Base-by-base conservation (phyloP, 2,113 vertebrate genomes). In the Lethenteron camtschaticum region DNA sequence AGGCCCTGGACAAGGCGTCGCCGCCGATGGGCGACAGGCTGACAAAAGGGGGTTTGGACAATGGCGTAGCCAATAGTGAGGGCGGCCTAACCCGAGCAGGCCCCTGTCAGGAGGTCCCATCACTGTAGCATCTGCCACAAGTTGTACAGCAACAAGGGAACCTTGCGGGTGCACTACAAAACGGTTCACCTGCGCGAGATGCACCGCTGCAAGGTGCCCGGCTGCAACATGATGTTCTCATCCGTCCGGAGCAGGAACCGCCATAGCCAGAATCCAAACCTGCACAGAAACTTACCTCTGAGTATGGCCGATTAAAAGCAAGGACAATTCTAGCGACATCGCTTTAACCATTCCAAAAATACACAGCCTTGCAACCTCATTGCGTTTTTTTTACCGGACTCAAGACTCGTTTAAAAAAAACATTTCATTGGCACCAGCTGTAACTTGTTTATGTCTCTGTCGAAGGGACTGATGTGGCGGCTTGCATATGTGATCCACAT, bases 141-240 rank as follows among this genome's bases (percentile, higher is more conserved):
- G 86, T 85, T 90, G 85, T 99, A 96, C 83, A 99, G 94, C 84
- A 99, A 96, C 90, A 99, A 96, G 81, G 94, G 94, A 78, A 96
- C 94, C 11, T 84, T 99, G 79, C 78, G 94, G 55, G 94, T 99
- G 80, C 94, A 99, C 80, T 99, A 96, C 81, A 99, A 99, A 83
- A 96, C 94, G 14, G 94, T 99, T 78, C 94, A 99, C 79, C 80
- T 99, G 79, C 84, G 94, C 13, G 89, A 99, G 78, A 96, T 99
- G 94, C 94, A 99, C 84, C 95, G 89, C 77, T 99, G 94, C 83
- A 99, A 95, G 81, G 85, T 96, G 73, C 85, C 87, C 2, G 89
- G 94, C 73, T 99, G 94, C 81, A 96, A 96, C 80, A 95, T 99
- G 92, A 90, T 95, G 86, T 99, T 96, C 75, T 96, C 90, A 75